These are phyloP conservation scores for Ophion costatus DNA, from an alignment of 2,888 invertebrate species.

Conservation along the genomic window DNA sequence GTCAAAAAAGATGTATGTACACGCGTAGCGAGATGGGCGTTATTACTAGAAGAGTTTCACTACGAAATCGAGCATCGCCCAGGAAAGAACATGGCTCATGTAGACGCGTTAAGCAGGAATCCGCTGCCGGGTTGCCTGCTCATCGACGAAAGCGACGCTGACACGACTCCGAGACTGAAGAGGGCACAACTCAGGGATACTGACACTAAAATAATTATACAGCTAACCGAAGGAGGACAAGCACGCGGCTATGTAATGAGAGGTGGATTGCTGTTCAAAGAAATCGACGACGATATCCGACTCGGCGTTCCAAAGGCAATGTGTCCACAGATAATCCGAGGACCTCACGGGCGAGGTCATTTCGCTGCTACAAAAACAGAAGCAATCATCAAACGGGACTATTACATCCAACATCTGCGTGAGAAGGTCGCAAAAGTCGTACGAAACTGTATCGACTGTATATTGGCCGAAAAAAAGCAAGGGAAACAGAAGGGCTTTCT, in stretches of 20 bases:
- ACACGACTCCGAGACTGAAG: not conserved
- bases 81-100: slow-evolving; percentile 65
- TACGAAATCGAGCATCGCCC: slow-evolving; percentile 65
- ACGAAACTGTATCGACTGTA: slow-evolving; percentile 63
- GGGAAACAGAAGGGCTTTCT: slow-evolving; percentile 64
- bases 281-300: slow-evolving; percentile 46
- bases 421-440: slow-evolving; percentile 54
- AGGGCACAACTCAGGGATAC: not conserved
- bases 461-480: slow-evolving; percentile 62
- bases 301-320: slow-evolving; percentile 59
- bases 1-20: not conserved
- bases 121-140: slow-evolving; percentile 14
- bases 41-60: slow-evolving; percentile 64
- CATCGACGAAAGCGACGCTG: not conserved
- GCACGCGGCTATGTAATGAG: not conserved
- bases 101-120: slow-evolving; percentile 66
- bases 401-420: slow-evolving; percentile 59
- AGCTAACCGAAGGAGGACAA: too few relatives aligned
- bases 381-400: slow-evolving; percentile 55
- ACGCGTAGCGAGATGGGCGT: not conserved
- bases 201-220: too few relatives aligned
- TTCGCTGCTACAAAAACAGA: slow-evolving; percentile 64
- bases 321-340: slow-evolving; percentile 55
- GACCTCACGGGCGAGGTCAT: slow-evolving; percentile 63
- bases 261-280: slow-evolving; percentile 53